phyloP scores from a whole-genome alignment of 2,113 vertebrate genomes.

The Misgurnus anguillicaudatus region DNA sequence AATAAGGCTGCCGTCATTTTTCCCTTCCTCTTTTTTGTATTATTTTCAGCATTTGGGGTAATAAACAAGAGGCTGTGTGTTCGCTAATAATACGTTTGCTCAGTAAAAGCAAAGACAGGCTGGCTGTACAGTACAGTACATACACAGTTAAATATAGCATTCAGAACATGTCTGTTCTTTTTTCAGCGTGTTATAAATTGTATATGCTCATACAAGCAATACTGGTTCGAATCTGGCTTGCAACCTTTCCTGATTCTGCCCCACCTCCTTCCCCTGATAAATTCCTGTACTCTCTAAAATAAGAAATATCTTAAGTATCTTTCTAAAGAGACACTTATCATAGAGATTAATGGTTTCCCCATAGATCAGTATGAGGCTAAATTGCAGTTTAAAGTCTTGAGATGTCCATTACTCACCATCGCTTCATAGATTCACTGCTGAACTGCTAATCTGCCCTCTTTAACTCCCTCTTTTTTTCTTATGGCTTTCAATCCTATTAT shows the following conservation, averaged over 20 bases:
- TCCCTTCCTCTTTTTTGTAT: constrained; percentile 27
- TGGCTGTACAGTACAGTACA: neutral
- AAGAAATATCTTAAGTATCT: neutral
- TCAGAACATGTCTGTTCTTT: neutral
- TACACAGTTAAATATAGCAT: constrained; percentile 19
- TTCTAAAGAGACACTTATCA: neutral
- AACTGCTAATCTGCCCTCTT: constrained; percentile 50
- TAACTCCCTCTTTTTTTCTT: constrained; percentile 55
- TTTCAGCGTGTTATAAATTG: neutral
- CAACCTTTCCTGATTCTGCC: neutral
- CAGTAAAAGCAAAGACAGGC: constrained; percentile 1
- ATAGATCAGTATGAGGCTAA: neutral
- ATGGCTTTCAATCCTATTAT: constrained; percentile 62
- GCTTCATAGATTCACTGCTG: constrained; percentile 26
- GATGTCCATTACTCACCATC: constrained; percentile 34
- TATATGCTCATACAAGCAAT: neutral
- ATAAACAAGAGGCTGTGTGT: neutral
- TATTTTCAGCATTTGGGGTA: constrained; percentile 19
- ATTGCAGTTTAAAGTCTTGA: constrained; percentile 4
- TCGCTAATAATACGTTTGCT: constrained; percentile 20
- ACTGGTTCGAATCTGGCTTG: neutral
- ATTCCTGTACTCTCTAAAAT: neutral
- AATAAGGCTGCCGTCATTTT: constrained; percentile 33
- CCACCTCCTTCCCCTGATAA: neutral
- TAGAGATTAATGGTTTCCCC: neutral